Base-by-base conservation (phyloP, 1,140 invertebrate species). In the Ceratina calcarata region DNA sequence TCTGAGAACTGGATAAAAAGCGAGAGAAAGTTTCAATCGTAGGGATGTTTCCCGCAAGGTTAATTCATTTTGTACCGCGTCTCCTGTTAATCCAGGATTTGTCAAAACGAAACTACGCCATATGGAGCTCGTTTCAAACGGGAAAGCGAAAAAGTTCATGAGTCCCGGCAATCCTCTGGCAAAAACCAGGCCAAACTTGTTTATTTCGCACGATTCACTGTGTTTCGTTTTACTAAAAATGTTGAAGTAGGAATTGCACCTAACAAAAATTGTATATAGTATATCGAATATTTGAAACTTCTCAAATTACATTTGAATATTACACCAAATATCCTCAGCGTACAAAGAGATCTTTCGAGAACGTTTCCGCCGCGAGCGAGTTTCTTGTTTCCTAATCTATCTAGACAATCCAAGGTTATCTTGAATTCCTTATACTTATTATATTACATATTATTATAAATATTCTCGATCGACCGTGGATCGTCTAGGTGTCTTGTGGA, bases 61-160 rank as follows among this genome's bases (percentile, higher is more conserved):
- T 60, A 70, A 32, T 72, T 62, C 22, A 13, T 60, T 69, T 45
- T 49, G n/a, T 45, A 15, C 24, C 22, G 55, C 64, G 16, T 76
- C 49, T n/a, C 22, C 16, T 15, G 18, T 61, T 77, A 69, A 77
- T 77, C 66, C 64, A 4, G 51, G 53, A n/a, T 67, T 57, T 55
- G 32, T 55, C 55, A 12, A n/a, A 15, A 13, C n/a, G n/a, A 64
- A 16, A 16, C 55, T n/a, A 16, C 24, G 18, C 10, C 65, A 77
- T 15, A 65, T 77, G 74, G 45, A 37, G 13, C 74, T 37, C 64
- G 64, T 60, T 68, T 60, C 61, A 20, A 12, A 7, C 37, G 18
- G 6, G 22, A 3, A 55, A 45, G 20, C 32, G 57, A 69, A 76
- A 69, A 76, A 60, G 32, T 60, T 76, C 18, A 18, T 6, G 37